Percentiles rank a stretch among this genome's conserved stretches.
Evolutionary conservation across 2,888 invertebrate species (phyloP).

Genomic region (Scaptomyza cyrtandrae): DNA sequence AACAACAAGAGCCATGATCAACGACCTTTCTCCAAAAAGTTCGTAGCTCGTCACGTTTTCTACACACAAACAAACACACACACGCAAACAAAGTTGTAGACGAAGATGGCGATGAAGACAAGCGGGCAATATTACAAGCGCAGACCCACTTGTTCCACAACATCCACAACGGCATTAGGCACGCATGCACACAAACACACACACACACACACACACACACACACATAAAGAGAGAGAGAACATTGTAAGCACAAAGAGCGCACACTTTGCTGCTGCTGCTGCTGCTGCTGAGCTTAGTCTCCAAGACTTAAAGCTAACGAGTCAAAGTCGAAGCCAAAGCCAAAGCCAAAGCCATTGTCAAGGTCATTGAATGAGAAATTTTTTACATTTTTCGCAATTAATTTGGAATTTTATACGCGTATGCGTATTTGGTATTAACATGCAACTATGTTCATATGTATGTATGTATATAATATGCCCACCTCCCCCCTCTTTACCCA

Average conservation of each 20-base stretch:
- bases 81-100: constrained; percentile 1
- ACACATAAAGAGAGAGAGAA: constrained; percentile 21
- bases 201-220: constrained; percentile 4
- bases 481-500: not conserved
- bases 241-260: constrained; percentile 52
- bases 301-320: constrained; percentile 18
- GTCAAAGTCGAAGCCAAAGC: constrained; percentile 28
- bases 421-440: constrained; percentile 53
- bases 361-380: constrained; percentile 78
- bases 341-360: constrained; percentile 72
- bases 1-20: constrained; percentile 70
- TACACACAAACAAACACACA: constrained; percentile 62
- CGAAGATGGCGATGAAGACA: not conserved
- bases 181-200: constrained; percentile 21
- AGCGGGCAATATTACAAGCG: constrained; percentile 29
- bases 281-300: constrained; percentile 24
- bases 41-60: constrained; percentile 78
- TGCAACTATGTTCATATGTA: constrained; percentile 21
- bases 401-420: constrained; percentile 63
- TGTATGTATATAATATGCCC: too few species aligned
- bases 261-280: not conserved
- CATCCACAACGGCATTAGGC: constrained; percentile 5
- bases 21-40: constrained; percentile 80
- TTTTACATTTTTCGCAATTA: constrained; percentile 73
- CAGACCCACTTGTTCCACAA: constrained; percentile 26